Base-by-base conservation (phyloP, 2,888 invertebrate species). In the Dicyrtomina minuta region DNA sequence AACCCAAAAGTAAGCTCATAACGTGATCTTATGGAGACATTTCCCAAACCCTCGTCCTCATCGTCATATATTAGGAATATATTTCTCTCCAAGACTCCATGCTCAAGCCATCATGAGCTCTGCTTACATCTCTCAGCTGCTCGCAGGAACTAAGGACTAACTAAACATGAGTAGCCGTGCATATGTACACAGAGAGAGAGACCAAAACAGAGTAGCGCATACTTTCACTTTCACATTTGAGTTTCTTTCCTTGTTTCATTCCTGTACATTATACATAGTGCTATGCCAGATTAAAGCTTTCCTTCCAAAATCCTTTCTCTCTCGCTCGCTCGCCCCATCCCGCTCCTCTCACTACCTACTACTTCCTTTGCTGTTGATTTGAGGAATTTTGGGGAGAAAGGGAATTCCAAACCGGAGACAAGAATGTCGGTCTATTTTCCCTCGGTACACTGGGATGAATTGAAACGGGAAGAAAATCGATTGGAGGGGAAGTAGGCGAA, bases 341-440 rank as follows among this genome's bases (percentile, higher is more conserved):
- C 10, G 5, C 56, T 26, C 27, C 27, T 27, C 27, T 56, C n/a
- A 8, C 33, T 56, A 8, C 33, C 27, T n/a, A n/a, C 20, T 20
- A 17, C 22, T 22, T 55, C 27, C 33, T 17, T 27, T 56, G 26
- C 13, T 22, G 56, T 26, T 56, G 56, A 56, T 56, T 56, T 56
- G 27, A 56, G 56, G 56, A 56, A 56, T 56, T 56, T 15, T 26
- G 15, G 33, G 33, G 17, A 56, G 53, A 22, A 53, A 5, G 33
- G 56, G 13, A 56, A 56, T 56, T 56, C 56, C 56, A n/a, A 56
- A 56, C 56, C 56, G 56, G 51, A 56, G 27, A 56, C 33, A 56
- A 56, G 56, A 56, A 56, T 56, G 56, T 56, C 27, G 26, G 56
- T 26, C 26, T 55, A 27, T 56, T 56, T 56, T 56, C 33, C 56